Evolutionary conservation across 2,888 invertebrate genomes (phyloP).

Genomic region (Cactoblastis cactorum): DNA sequence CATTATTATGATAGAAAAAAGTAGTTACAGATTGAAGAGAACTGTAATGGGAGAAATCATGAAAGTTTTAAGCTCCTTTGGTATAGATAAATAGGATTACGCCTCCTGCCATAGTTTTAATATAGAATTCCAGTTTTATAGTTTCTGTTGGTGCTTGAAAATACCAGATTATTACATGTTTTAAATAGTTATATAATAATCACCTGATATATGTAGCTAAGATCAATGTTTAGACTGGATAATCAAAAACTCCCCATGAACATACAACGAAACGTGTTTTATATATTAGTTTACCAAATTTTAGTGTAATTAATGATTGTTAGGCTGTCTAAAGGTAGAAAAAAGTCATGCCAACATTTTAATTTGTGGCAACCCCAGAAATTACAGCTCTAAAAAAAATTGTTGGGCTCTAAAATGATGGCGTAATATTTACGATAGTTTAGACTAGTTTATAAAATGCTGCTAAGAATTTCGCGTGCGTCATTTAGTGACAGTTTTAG

Average conservation of each 20-base stretch:
- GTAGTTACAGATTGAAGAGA: too few relatives aligned
- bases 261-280: not conserved
- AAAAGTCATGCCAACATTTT: too few relatives aligned
- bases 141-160: constrained; percentile 30
- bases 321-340: constrained; percentile 47
- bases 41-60: too few relatives aligned
- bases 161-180: constrained; percentile 5
- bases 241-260: not conserved
- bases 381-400: not conserved
- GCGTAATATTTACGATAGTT: too few relatives aligned
- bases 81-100: not conserved
- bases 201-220: not conserved
- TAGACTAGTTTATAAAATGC: too few relatives aligned
- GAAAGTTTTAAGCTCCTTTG: constrained; percentile 5
- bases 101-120: constrained; percentile 22
- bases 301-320: constrained; percentile 38
- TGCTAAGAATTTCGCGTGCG: too few relatives aligned
- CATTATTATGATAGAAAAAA: too few relatives aligned
- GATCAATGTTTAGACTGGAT: not conserved
- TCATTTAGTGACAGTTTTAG: not conserved
- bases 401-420: too few relatives aligned
- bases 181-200: not conserved
- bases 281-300: not conserved
- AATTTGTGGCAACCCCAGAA: too few relatives aligned
- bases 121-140: constrained; percentile 17